Evolutionary conservation across 2,797 vertebrate genomes (phyloP).

Genomic region (Leucoraja ocellata): DNA sequence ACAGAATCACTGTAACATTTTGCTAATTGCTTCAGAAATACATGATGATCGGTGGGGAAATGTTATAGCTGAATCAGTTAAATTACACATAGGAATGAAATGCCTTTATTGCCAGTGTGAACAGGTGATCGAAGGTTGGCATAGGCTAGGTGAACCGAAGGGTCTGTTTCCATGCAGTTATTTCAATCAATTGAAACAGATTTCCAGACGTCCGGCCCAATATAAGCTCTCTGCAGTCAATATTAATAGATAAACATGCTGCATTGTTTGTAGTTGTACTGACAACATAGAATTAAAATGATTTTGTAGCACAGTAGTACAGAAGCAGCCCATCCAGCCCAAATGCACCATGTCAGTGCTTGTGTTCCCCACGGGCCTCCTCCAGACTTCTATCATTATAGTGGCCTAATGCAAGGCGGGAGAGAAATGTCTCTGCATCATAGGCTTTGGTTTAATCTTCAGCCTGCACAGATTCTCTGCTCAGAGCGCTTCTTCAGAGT

Average conservation of each 20-base stretch:
- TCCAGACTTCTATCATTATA: not conserved
- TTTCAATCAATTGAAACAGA: not conserved
- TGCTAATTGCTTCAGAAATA: not conserved
- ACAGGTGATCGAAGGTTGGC: too few species aligned
- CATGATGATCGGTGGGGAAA: not conserved
- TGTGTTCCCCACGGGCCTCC: not conserved
- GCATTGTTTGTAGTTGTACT: not conserved
- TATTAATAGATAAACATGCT: not conserved
- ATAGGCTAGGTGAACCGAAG: too few species aligned
- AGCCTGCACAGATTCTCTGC: too few species aligned
- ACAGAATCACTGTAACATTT: not conserved
- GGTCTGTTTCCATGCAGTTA: too few species aligned
- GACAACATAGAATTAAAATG: too few species aligned
- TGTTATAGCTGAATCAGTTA: not conserved
- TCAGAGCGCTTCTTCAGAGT: too few species aligned
- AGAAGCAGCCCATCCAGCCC: not conserved
- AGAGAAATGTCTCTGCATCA: not conserved
- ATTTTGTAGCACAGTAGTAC: not conserved
- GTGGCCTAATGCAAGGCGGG: not conserved
- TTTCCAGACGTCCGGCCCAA: not conserved
- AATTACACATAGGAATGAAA: not conserved
- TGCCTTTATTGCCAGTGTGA: too few species aligned
- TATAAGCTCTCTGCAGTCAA: not conserved
- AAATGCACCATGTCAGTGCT: not conserved
- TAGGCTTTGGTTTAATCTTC: too few species aligned